Evolutionary conservation across 53 echinoderm and acorn worm species (phyloP), one percentile per base, ranked within the genome.

Genomic region (Patiria pectinifera): DNA sequence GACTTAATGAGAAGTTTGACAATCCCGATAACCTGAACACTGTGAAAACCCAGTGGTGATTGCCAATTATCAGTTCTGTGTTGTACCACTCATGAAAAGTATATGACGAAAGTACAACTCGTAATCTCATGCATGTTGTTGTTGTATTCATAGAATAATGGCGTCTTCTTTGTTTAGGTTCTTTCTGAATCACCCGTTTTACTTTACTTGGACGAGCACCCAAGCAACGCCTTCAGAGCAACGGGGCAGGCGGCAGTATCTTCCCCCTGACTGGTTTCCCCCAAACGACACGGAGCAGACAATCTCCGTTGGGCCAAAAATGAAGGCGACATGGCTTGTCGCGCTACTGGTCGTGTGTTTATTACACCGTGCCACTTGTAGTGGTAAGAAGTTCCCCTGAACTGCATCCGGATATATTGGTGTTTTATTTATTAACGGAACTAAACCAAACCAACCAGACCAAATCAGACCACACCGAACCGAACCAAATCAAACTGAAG

Each of bases 311-410:
- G 84, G 84, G 59, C 69, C 69, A 84, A 24, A 24, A 4, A 85
- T 85, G 85, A 85, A 66, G 43, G 85, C 71, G 70, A 69, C 44
- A 16, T 44, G 63, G 63, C 2, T 85, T 15, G 85, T 85, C 69
- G 85, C 69, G 9, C 21, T 85, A 69, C 69, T 85, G 85, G 85
- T 69, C 45, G 85, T 69, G 69, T 70, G 69, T 45, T 85, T 66
- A 66, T 59, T 66, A 69, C 62, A 70, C 69, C 23, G 45, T 46
- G 85, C 45, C 85, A 69, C 21, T 43, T 60, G 83, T n/a, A 46
- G 14, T 4, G 62, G 13, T 47, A 26, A 45, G 66, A 3, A 66
- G 60, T 11, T 60, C 60, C 15, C 19, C 4, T 6, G 66, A 66
- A 66, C 15, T 18, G 19, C 3, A 16, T 15, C 19, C 12, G 19